Evolutionary conservation across 2,113 vertebrate species (phyloP).

Genomic region (Naja naja): DNA sequence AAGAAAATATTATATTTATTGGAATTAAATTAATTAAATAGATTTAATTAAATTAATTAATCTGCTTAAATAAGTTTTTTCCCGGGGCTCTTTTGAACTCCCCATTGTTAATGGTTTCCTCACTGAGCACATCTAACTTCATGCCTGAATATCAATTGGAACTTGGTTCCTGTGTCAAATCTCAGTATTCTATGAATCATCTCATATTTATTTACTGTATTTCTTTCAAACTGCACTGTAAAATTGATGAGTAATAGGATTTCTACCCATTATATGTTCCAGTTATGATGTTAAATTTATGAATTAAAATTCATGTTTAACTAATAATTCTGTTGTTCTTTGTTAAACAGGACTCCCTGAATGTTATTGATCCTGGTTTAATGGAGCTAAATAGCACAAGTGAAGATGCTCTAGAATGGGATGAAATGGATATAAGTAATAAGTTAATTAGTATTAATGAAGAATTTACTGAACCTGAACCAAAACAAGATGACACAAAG

Average conservation of each 20-base stretch:
- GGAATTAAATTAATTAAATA: background rate
- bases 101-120: background rate
- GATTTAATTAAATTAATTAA: background rate
- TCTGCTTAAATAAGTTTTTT: background rate
- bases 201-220: constrained; percentile 17
- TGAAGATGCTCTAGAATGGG: constrained; percentile 95
- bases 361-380: constrained; percentile 83
- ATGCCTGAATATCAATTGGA: background rate
- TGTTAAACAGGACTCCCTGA: constrained; percentile 77
- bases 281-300: background rate
- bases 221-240: constrained; percentile 39
- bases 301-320: constrained; percentile 28
- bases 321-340: constrained; percentile 10
- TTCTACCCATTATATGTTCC: constrained; percentile 18
- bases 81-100: background rate
- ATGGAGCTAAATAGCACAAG: constrained; percentile 80
- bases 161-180: background rate
- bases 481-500: constrained; percentile 52
- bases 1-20: background rate
- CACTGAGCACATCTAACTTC: background rate
- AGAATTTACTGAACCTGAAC: constrained; percentile 70
- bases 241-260: constrained; percentile 19
- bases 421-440: constrained; percentile 91
- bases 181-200: background rate
- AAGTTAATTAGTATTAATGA: constrained; percentile 80